These are phyloP conservation scores for Sebastes fasciatus DNA, from an alignment of 2,113 vertebrate genomes.

Conservation along the genomic window DNA sequence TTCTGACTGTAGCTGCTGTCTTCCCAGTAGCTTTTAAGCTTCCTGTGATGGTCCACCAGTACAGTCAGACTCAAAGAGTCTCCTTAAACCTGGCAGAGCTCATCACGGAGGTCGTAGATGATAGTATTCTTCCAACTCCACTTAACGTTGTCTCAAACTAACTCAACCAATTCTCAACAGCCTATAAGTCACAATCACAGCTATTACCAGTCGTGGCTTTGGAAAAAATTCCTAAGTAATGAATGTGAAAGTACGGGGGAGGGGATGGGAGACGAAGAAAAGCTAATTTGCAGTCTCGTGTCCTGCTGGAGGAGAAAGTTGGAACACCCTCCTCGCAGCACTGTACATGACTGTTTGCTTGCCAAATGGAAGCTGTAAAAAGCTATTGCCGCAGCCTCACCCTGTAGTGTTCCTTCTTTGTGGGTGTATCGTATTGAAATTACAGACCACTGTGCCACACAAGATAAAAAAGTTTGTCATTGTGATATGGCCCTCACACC, in stretches of 20 bases:
- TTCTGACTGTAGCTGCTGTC: not conserved
- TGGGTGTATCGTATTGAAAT: slow-evolving; percentile 14
- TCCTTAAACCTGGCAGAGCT: not conserved
- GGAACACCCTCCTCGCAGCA: slow-evolving; percentile 21
- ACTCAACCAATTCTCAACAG: not conserved
- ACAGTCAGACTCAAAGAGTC: not conserved
- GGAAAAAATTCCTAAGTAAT: slow-evolving; percentile 76
- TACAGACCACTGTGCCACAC: slow-evolving; percentile 10
- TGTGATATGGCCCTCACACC: slow-evolving; percentile 43
- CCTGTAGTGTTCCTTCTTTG: slow-evolving; percentile 8
- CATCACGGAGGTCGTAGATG: slow-evolving; percentile 8
- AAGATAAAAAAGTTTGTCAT: slow-evolving; percentile 16
- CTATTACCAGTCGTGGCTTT: slow-evolving; percentile 76
- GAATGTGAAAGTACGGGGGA: slow-evolving; percentile 45
- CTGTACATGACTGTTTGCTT: slow-evolving; percentile 34
- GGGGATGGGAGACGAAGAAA: not conserved
- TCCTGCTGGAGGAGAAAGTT: slow-evolving; percentile 31
- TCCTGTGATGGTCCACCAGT: slow-evolving; percentile 9
- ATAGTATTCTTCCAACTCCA: slow-evolving; percentile 5
- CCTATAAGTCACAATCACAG: slow-evolving; percentile 54
- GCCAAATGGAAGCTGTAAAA: slow-evolving; percentile 52
- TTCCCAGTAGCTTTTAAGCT: not conserved
- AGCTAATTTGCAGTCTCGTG: slow-evolving; percentile 45
- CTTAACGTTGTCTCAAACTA: slow-evolving; percentile 5
- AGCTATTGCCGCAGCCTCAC: slow-evolving; percentile 3